Base-by-base conservation (phyloP, 1,140 invertebrate genomes). In the Drosophila pandora region DNA sequence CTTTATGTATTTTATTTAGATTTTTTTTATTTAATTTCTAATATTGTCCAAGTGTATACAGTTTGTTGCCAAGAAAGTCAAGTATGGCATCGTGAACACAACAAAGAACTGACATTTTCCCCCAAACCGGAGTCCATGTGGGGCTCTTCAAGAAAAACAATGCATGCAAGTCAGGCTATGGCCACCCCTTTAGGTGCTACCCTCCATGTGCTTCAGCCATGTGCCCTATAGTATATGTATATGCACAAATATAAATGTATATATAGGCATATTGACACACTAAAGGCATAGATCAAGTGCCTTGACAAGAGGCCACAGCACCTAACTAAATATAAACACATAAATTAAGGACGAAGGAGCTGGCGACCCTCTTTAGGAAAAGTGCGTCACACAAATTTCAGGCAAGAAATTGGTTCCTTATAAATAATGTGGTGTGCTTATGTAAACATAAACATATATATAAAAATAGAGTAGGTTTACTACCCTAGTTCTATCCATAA, bases 191-290 rank as follows among this genome's bases (percentile, higher is more conserved):
- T 37, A 12, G 34, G 3, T 37, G 10, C 47, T 28, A 2, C 57
- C 63, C 47, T 23, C 43, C 2, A 21, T 59, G 39, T 47, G 9
- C 34, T 22, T 25, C 41, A 23, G 63, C 8, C 43, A 13, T 21
- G 5, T 28, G 7, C 5, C 23, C 30, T 68, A 47, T 68, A 54
- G 34, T 37, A 37, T 37, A 37, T 4, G 34, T 37, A 3, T 21
- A 10, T 34, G 17, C 10, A 13, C 30, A 21, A 9, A 30, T 34
- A 34, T 32, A 34, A 2, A 28, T 47, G 50, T 21, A 59, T 73
- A 62, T 58, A 71, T 79, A 69, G 73, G 49, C 76, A 60, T 87
- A 85, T 85, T 87, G 81, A 87, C 82, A 87, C 57, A 85, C 81
- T 87, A 64, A 80, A 81, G 69, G 64, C 81, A 85, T 62, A 67